Base-by-base conservation (phyloP, 2,797 vertebrate species). In the Apogon hyalosoma region DNA sequence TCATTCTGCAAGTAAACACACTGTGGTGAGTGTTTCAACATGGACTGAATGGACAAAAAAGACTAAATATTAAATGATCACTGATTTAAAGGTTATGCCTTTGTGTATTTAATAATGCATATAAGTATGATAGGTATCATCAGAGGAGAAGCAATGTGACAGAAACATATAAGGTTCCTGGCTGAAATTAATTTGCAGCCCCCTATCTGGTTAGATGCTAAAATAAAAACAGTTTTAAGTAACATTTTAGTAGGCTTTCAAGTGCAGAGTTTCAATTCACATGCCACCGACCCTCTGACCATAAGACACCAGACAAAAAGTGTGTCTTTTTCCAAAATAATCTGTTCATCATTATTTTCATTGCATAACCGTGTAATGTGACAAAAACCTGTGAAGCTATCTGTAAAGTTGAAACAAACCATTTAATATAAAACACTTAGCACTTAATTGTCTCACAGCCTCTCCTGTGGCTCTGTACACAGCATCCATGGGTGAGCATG, bases 401-500 rank as follows among this genome's bases (percentile, higher is more conserved):
- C 54, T 63, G 3, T 24, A 40, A 62, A 40, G 8, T 15, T 19
- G 43, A 63, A 36, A 10, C 33, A 36, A 36, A 36, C 33, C 33
- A 11, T 24, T 2, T 42, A 46, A 50, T 24, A 15, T 45, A 39
- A 72, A 60, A 43, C 57, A 24, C 70, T 38, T 5, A n/a, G 46
- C 33, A 36, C 77, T 77, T 82, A 73, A 87, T 77, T 73, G 60
- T 87, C 58, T 69, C 63, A 12, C 11, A 0, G 38, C 41, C 53
- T 84, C 87, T 90, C 87, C 70, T 48, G 76, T 76, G 89, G 82
- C 67, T 9, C 65, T 2, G 42, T 50, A 71, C 60, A 54, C 57
- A 3, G 62, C 86, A 84, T 84, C 82, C 82, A 71, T 87, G 86
- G 83, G 70, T 78, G 82, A 90, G 69, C 81, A 78, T 83, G 86